A percentile compares a stretch with the other conserved stretches of the same genome.
These are phyloP conservation scores for Apistogramma diplotaenia DNA, from an alignment of 2,113 vertebrate species.

Conservation along the genomic window DNA sequence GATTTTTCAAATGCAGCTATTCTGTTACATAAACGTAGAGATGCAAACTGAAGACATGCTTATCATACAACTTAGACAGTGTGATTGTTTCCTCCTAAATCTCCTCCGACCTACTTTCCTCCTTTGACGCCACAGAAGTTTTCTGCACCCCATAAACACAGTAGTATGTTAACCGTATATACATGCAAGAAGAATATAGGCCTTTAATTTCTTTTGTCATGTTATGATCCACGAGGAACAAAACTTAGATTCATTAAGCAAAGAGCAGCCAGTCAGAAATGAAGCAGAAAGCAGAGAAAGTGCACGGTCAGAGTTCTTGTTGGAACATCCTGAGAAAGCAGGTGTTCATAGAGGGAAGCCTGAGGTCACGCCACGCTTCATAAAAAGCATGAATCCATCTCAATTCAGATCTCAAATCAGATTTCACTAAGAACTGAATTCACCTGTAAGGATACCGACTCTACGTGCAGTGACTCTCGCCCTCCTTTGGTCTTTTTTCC, in stretches of 20 bases:
- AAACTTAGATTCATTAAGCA: too few relatives aligned
- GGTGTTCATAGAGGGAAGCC: background rate
- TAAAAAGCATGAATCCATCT: background rate
- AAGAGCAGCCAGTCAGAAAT: background rate
- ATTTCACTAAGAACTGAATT: background rate
- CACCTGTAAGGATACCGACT: background rate
- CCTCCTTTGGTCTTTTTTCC: background rate
- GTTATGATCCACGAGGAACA: too few relatives aligned
- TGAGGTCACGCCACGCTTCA: background rate
- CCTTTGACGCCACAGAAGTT: too few relatives aligned
- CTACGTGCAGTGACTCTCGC: background rate
- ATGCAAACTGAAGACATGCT: background rate
- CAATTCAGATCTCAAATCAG: background rate
- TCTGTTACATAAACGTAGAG: background rate
- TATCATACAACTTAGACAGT: background rate
- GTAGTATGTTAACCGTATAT: background rate
- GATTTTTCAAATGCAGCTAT: conserved; percentile 18
- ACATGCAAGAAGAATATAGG: too few relatives aligned
- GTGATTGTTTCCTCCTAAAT: background rate
- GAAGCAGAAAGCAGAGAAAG: background rate
- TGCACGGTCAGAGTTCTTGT: background rate
- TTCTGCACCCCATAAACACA: background rate
- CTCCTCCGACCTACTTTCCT: background rate
- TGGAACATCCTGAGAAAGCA: background rate
- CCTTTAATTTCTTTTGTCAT: too few relatives aligned